These are phyloP conservation scores for Eueremaeus valkanovi DNA, from an alignment of 2,888 invertebrate species.

Conservation along the genomic window DNA sequence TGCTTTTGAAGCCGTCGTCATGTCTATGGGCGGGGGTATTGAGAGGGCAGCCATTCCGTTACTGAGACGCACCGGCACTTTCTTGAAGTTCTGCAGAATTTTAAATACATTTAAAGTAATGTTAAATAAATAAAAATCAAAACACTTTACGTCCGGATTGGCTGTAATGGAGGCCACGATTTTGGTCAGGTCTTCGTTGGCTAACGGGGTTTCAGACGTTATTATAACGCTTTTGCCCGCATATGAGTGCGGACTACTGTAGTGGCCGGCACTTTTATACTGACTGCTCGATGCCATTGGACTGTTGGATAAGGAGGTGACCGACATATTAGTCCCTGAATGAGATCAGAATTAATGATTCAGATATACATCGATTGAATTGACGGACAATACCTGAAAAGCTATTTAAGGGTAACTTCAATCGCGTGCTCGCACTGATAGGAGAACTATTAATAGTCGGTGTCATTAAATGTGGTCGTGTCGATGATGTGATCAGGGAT, in stretches of 20 bases:
- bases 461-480: neutral
- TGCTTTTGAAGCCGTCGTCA: neutral
- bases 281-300: neutral
- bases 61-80: conserved; percentile 8
- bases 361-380: neutral
- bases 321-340: neutral
- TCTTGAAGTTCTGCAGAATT: neutral
- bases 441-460: neutral
- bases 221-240: conserved; percentile 4
- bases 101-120: neutral
- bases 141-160: neutral
- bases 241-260: conserved; percentile 1
- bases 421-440: neutral
- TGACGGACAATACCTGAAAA: neutral
- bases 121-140: neutral
- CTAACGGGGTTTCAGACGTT: neutral
- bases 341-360: neutral
- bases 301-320: neutral
- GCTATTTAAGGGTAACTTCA: neutral
- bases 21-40: neutral
- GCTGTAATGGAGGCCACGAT: conserved; percentile 16
- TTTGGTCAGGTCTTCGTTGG: neutral
- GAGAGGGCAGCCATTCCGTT: neutral
- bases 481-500: neutral
- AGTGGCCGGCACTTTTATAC: neutral